Base-by-base conservation (phyloP, 2,888 invertebrate species). In the Cerceris ruficornis region DNA sequence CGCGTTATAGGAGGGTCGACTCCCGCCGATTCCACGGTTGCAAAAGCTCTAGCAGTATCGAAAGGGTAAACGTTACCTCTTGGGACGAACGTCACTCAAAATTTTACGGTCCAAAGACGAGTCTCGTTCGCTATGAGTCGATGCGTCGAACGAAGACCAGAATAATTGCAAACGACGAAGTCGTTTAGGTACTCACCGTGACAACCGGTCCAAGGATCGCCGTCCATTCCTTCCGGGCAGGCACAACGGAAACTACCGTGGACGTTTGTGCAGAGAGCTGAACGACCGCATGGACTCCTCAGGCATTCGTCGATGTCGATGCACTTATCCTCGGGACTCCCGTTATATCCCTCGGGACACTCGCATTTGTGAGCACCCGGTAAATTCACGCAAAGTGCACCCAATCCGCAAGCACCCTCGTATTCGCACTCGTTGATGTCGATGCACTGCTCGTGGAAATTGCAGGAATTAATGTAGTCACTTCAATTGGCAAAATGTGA, bases 401-500 rank as follows among this genome's bases (percentile, higher is more conserved):
- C 95, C 55, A 94, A 94, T 65, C 96, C 98, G 92, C 98, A 98
- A 66, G 95, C 95, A 81, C 93, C 93, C 60, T 94, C 94, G 87
- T 94, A 94, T 83, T 94, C 93, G 92, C 98, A 98, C 93, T 98
- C 98, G 93, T 98, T 95, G 80, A 97, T 93, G 92, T 98, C 98
- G 86, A 95, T 94, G 91, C 98, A 98, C 96, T 96, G 88, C 55
- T 8, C 9, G 39, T 46, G 14, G n/a, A 9, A 55, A 39, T 52
- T 39, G 7, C 28, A 50, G 39, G 11, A 17, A 46, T 64, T 46
- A 61, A 2, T 59, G n/a, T 59, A 7, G 8, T 0, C 2, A 41
- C n/a, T 14, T 59, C 8, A 39, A 11, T 14, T 11, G 41, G 41
- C 1, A 7, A n/a, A 8, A 59, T n/a, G 42, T 7, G 41, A 14